These are phyloP conservation scores for Cacoxenus indagator DNA, from an alignment of 2,888 invertebrate species.

Conservation along the genomic window DNA sequence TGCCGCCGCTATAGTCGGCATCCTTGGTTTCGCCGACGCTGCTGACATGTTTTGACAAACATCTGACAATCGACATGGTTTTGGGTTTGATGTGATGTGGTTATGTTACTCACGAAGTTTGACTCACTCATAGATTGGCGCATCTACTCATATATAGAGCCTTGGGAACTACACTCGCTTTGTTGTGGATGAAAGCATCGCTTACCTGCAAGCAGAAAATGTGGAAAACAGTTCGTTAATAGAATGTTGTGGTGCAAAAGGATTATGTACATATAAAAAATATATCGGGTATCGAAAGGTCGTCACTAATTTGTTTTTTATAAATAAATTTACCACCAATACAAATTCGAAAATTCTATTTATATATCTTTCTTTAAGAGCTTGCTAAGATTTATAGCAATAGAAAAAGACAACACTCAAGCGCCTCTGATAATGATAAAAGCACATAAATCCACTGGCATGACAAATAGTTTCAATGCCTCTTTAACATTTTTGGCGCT, in stretches of 20 bases:
- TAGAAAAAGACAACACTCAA: no score
- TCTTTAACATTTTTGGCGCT: conserved; percentile 19
- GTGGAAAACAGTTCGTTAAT: background rate
- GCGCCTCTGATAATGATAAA: conserved; percentile 6
- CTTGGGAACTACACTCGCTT: background rate
- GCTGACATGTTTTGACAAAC: conserved; percentile 54
- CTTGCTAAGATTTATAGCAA: no score
- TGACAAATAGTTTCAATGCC: conserved; percentile 15
- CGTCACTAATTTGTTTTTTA: no score
- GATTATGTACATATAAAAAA: no score
- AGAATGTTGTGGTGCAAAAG: background rate
- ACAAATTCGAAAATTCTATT: no score
- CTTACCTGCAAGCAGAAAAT: conserved; percentile 4
- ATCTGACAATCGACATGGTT: conserved; percentile 46
- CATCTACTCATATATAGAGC: background rate
- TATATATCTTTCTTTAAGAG: no score
- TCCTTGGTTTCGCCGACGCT: background rate
- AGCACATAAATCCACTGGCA: conserved; percentile 12
- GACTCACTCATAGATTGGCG: background rate
- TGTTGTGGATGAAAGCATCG: background rate
- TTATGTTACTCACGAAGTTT: conserved; percentile 5
- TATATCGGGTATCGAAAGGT: no score
- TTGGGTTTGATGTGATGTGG: conserved; percentile 7
- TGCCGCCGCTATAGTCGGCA: background rate
- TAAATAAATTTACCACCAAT: no score